Base-by-base conservation (phyloP, 2,797 vertebrate species). In the Neopelma chrysocephalum region DNA sequence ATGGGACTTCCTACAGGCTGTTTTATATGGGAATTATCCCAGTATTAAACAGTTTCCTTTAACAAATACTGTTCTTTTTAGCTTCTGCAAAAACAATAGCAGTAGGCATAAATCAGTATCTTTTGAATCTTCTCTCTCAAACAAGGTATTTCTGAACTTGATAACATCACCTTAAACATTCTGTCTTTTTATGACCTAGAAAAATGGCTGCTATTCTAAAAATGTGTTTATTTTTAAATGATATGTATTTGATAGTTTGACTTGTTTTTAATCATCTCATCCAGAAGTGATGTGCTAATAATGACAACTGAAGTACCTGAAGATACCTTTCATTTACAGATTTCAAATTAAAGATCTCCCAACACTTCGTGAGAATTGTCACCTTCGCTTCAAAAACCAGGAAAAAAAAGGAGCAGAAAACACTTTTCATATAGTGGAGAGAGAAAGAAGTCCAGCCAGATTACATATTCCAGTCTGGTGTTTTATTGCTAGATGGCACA, bases 281-380 rank as follows among this genome's bases (percentile, higher is more conserved):
- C 45, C 21, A 75, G 38, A 83, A 90, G 77, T 75, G 65, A 85
- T 78, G 16, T 64, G 61, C 57, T 93, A 91, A 78, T 91, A 93
- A 87, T 54, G 68, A 94, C 54, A 96, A 79, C 65, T 61, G 29
- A 88, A 82, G 19, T 82, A 79, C 77, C 65, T 15, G 19, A 77
- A 96, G 73, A 66, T 66, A 95, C 31, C 60, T 80, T 88, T 93
- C 82, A 93, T 88, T 90, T 85, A 94, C 90, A 91, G 82, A 85
- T 91, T 96, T 90, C 50, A 87, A 94, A 93, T 47, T 78, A 76
- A 83, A 90, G 26, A 78, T 88, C 42, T 92, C 42, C 15, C 32
- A 75, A 27, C 40, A 47, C 29, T 83, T 54, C 0, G 6, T 34
- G 48, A 89, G 72, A 95, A 86, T 42, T 83, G 48, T 56, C 89